A percentile compares a stretch with the other conserved stretches of the same genome.
Conservation (phyloP, 2,113 vertebrate species). For the Pelecanoides urinatrix region DNA sequence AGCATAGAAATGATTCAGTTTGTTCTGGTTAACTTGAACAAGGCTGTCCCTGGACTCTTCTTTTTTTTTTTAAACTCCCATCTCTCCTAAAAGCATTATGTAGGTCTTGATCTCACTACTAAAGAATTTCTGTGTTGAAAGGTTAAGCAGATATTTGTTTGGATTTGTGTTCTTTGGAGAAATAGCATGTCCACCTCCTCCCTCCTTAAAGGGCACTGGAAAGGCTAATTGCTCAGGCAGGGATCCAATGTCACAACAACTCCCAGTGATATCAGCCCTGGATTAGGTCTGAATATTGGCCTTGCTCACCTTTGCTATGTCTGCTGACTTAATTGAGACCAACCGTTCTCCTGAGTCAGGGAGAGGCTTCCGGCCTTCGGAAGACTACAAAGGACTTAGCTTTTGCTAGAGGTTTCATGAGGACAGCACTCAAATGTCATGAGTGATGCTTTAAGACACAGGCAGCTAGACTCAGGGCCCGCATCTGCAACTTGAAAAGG, state of each 20-base stretch:
- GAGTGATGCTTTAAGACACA: neutral
- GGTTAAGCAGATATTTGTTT: constrained; percentile 37
- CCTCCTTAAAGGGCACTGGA: neutral
- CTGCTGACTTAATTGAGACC: neutral
- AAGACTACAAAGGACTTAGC: neutral
- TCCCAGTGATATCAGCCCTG: neutral
- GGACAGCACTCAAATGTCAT: neutral
- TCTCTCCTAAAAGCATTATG: neutral
- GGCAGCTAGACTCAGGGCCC: neutral
- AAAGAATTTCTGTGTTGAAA: constrained; percentile 17
- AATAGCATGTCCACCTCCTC: neutral
- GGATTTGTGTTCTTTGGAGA: constrained; percentile 40
- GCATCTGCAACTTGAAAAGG: neutral
- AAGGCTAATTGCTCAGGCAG: neutral
- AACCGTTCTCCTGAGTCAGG: neutral
- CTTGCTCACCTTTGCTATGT: neutral
- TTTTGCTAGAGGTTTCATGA: neutral
- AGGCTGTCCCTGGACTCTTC: neutral
- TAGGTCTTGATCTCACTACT: neutral
- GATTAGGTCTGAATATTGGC: neutral
- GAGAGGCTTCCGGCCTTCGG: neutral
- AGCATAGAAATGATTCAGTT: neutral
- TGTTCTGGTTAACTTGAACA: neutral
- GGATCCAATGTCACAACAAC: neutral
- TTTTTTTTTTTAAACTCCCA: neutral